Evolutionary conservation across 2,797 vertebrate species (phyloP), one percentile per base, ranked within the genome.

Genomic region (Morelia viridis): DNA sequence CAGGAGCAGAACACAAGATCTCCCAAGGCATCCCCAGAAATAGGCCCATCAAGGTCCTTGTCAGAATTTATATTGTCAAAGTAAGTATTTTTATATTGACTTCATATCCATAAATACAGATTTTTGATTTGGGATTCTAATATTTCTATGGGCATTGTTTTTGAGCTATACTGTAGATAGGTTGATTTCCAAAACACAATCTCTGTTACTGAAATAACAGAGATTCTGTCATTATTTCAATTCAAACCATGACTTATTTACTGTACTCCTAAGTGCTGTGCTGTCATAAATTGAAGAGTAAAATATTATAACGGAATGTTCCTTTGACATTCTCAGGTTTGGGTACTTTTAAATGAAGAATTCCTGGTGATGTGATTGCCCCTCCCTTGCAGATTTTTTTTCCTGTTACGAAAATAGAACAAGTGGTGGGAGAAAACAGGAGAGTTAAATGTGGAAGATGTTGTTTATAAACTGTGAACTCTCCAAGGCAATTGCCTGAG

Each of bases 61-160:
- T 98, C 17, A 97, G 98, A 94, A 97, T 99, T 92, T 99, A 99
- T 94, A 95, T 99, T 0, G 93, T 99, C 53, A 99, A 99, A 98
- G 99, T 99, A 93, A 96, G 97, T 90, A 46, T 60, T 64, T 89
- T 56, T 84, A 53, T 65, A 0, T 41, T 88, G 24, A 92, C 3
- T 57, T 89, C 50, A 92, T 91, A 46, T 88, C 24, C 0, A 85
- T 24, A 56, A 53, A 56, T 61, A 93, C 50, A n/a, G 22, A n/a
- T 31, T 89, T 57, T 26, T 0, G 9, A 94, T 28, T 65, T 46
- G 31, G 28, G n/a, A 57, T 68, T 93, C 84, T 56, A n/a, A 64
- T 91, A 87, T 90, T 90, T 35, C 41, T 41, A 0, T 62, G 26
- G 19, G 90, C 56, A 0, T 57, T 64, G 91, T 76, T 83, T 46